Percentiles rank a stretch among this genome's conserved stretches.
Evolutionary conservation across 2,113 vertebrate species (phyloP).

Genomic region (Campylomormyrus numenius): DNA sequence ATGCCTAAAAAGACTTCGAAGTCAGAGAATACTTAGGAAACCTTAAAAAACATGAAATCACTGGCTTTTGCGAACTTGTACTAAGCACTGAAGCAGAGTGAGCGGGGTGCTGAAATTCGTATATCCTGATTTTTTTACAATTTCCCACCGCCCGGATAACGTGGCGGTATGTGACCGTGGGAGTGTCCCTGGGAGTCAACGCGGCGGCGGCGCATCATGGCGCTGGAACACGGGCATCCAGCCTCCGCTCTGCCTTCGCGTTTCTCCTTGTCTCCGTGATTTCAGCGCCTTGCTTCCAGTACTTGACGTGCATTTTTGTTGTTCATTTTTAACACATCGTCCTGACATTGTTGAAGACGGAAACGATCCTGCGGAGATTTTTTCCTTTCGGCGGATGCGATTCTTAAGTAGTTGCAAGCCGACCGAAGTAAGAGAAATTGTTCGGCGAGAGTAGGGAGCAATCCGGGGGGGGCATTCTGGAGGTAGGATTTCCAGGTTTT

Average conservation of each 20-base stretch:
- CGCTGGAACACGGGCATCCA: conserved; percentile 36
- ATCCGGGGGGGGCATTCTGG: conserved; percentile 44
- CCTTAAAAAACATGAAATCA: not conserved
- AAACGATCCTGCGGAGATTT: not conserved
- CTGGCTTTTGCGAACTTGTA: not conserved
- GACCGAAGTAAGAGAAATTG: conserved; percentile 35
- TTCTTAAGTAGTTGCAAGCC: not conserved
- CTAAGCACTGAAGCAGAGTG: not conserved
- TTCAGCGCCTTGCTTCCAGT: not conserved
- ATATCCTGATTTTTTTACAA: not conserved
- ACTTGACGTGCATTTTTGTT: not conserved
- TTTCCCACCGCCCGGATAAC: not conserved
- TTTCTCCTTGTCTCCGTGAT: conserved; percentile 22
- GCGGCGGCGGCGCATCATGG: conserved; percentile 51
- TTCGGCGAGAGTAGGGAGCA: conserved; percentile 39
- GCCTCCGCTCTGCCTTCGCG: conserved; percentile 35
- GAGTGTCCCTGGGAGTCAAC: conserved; percentile 38
- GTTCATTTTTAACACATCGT: not conserved
- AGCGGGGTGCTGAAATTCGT: not conserved
- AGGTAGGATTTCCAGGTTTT: conserved; percentile 42
- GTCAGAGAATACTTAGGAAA: not conserved
- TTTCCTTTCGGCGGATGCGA: not conserved
- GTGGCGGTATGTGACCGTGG: conserved; percentile 8
- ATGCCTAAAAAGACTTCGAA: not conserved
- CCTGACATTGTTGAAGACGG: not conserved